phyloP scores from a whole-genome alignment of 2,888 invertebrate genomes.

The Agrotis clavis region DNA sequence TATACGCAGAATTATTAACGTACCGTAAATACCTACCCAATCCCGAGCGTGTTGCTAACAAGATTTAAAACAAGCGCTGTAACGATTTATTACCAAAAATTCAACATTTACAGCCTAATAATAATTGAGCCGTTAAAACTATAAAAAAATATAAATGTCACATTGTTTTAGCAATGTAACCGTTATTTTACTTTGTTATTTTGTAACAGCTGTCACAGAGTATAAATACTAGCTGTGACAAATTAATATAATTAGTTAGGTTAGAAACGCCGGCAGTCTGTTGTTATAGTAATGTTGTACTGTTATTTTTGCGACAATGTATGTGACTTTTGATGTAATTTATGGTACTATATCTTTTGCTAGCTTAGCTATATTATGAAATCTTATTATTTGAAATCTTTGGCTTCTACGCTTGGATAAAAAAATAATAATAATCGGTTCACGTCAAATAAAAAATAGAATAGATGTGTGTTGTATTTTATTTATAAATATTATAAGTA shows the following conservation, averaged over 20 bases:
- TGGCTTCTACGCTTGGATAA: neutral
- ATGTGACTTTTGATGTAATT: neutral
- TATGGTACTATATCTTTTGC: neutral
- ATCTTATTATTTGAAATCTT: neutral
- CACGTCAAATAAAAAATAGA: too few relatives aligned
- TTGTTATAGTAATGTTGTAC: constrained; percentile 8
- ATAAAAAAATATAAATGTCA: constrained; percentile 46
- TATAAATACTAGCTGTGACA: constrained; percentile 38
- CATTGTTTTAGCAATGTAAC: constrained; percentile 34
- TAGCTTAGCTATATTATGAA: neutral
- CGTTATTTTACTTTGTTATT: constrained; percentile 13
- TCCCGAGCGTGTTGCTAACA: neutral
- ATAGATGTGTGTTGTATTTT: too few relatives aligned
- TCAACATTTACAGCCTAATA: constrained; percentile 27
- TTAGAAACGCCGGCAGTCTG: constrained; percentile 4
- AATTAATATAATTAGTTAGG: constrained; percentile 44
- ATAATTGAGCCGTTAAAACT: constrained; percentile 18
- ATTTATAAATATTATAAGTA: too few relatives aligned
- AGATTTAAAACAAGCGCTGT: neutral
- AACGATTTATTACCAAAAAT: constrained; percentile 33
- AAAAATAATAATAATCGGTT: too few relatives aligned
- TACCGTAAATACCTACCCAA: neutral
- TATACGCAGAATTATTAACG: neutral
- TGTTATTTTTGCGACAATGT: constrained; percentile 27
- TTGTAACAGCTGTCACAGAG: constrained; percentile 24